Conservation (phyloP, 2,797 vertebrate species). For the Tauraco hartlaubi region DNA sequence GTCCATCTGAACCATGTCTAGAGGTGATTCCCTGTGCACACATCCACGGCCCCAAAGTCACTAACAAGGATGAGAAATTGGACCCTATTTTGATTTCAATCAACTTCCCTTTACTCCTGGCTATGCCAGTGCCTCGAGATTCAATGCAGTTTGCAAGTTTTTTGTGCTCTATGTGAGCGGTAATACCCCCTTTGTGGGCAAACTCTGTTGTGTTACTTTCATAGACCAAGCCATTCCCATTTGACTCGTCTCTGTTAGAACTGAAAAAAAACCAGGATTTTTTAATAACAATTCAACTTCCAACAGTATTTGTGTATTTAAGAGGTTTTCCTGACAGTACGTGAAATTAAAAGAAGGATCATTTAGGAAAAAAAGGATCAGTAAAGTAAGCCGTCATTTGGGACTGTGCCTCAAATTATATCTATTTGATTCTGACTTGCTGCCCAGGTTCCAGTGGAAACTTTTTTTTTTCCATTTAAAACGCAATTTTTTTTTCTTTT, state of each 20-base stretch:
- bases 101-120: background rate
- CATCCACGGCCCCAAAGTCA: background rate
- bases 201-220: background rate
- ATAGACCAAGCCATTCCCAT: background rate
- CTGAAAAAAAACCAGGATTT: background rate
- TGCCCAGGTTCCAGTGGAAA: conserved; percentile 75
- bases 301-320: conserved; percentile 54
- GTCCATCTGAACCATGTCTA: background rate
- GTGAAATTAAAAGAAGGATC: conserved; percentile 65
- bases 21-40: background rate
- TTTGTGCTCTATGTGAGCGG: accelerated
- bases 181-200: background rate
- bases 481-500: conserved; percentile 42
- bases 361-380: background rate
- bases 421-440: conserved; percentile 72
- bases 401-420: conserved; percentile 63
- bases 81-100: background rate
- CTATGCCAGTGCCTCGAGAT: background rate
- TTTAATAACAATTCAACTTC: background rate
- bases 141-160: background rate
- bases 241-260: background rate
- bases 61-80: background rate
- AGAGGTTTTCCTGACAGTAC: conserved; percentile 48
- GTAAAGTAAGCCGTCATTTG: conserved; percentile 69
- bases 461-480: conserved; percentile 30